Base-by-base conservation (phyloP, 2,113 vertebrate species). In the Haemorhous mexicanus region DNA sequence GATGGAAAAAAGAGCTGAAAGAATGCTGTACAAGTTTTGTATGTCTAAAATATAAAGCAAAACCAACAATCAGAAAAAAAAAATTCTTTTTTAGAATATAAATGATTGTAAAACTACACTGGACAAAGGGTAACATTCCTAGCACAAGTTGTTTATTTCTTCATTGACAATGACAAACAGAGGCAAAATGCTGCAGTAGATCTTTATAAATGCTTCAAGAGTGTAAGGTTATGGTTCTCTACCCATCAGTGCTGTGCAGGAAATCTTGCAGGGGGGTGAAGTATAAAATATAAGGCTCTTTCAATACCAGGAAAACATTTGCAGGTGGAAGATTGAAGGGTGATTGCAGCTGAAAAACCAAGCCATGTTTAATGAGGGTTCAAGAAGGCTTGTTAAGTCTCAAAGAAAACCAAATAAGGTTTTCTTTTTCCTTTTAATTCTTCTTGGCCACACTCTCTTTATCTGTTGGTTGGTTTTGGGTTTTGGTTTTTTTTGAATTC, bases 141-240 rank as follows among this genome's bases (percentile, higher is more conserved):
- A 84, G 33, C 66, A 80, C 41, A 67, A 81, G n/a, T 69, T 96
- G 43, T 84, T 23, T 95, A 80, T 96, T 95, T 97, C 84, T 95
- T 97, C 91, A 95, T 50, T 76, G 84, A 70, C 90, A 87, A 33
- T 80, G 87, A 94, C 89, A 94, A 97, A 96, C 91, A 83, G 59
- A 58, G 80, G 87, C 75, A 74, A 93, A 96, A 79, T 47, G 5
- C 78, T 75, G n/a, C n/a, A 41, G 62, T 19, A 88, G 50, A 53
- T 95, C 89, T 95, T 92, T 93, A 70, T 78, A 94, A 90, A 81
- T 77, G 64, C 52, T 89, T 94, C 53, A 94, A 93, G 89, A 93
- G 86, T 69, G 70, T 81, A 70, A 69, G 70, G 41, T 89, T 94
- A 46, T 96, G 82, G 82, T 95, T 88, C 61, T 78, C 49, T 94